A percentile compares a stretch with the other conserved stretches of the same genome.
Conservation (phyloP, 2,797 vertebrate genomes). For the Catharus ustulatus region DNA sequence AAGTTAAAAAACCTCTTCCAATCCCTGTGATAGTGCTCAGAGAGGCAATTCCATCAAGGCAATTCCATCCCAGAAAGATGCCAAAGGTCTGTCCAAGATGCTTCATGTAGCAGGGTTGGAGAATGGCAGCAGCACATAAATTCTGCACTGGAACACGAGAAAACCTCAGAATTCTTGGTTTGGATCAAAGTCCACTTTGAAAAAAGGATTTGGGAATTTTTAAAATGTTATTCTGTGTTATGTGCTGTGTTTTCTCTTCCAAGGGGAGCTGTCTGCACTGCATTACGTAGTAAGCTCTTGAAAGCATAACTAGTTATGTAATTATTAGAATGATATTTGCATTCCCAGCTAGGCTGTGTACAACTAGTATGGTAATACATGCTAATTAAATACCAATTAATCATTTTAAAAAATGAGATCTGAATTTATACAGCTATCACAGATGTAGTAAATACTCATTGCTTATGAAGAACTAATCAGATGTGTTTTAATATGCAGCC, state of each 20-base stretch:
- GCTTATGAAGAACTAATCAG: slow-evolving; percentile 28
- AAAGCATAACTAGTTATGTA: slow-evolving; percentile 19
- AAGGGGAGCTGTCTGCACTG: slow-evolving; percentile 9
- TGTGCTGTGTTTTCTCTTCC: background rate
- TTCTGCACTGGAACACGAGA: background rate
- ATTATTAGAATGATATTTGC: slow-evolving; percentile 59
- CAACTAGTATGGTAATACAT: slow-evolving; percentile 4
- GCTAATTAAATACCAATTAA: slow-evolving; percentile 58
- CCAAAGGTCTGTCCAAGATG: background rate
- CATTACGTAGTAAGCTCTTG: slow-evolving; percentile 9
- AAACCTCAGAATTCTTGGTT: background rate
- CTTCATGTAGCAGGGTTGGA: background rate
- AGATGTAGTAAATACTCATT: slow-evolving; percentile 45
- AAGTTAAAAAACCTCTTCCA: background rate
- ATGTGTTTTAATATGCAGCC: slow-evolving; percentile 32
- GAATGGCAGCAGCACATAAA: background rate
- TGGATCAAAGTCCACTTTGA: background rate
- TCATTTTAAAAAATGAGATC: slow-evolving; percentile 20
- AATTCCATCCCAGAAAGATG: background rate
- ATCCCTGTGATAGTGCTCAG: background rate
- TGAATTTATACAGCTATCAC: background rate
- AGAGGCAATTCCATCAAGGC: background rate
- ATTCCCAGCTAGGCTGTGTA: slow-evolving; percentile 1
- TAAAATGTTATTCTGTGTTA: background rate
- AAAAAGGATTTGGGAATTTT: background rate